Percentiles rank a stretch among this genome's conserved stretches.
These are phyloP conservation scores for Archaeoteleia sp. DNA, from an alignment of 2,888 invertebrate genomes.

Conservation along the genomic window DNA sequence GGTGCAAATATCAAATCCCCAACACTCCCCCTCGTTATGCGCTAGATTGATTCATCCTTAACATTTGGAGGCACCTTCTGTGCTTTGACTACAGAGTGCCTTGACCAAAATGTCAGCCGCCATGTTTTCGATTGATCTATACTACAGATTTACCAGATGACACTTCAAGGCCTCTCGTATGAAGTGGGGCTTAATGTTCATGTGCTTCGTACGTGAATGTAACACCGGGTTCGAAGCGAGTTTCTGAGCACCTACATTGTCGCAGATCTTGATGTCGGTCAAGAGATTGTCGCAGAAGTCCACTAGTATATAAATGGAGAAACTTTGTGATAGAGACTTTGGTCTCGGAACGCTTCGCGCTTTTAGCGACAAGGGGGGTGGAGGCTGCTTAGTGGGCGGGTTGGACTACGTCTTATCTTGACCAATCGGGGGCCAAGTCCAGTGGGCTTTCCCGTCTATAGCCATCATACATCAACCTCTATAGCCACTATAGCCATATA, in stretches of 20 bases:
- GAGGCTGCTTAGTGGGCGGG: too few species aligned
- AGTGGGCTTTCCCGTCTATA: too few species aligned
- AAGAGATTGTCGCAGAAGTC: background rate
- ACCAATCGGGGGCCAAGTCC: too few species aligned
- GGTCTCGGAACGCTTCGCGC: too few species aligned
- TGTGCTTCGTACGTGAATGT: background rate
- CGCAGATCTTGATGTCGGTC: background rate
- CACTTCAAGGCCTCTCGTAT: background rate
- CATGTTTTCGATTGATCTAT: constrained; percentile 1
- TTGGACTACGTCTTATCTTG: too few species aligned
- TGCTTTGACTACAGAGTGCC: background rate
- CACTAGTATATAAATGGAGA: too few species aligned
- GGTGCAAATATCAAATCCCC: too few species aligned
- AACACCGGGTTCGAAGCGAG: background rate
- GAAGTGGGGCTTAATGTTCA: too few species aligned
- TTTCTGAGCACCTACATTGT: constrained; percentile 4
- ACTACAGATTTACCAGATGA: background rate
- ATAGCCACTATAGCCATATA: too few species aligned
- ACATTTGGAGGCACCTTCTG: background rate
- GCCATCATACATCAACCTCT: too few species aligned
- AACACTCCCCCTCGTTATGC: constrained; percentile 11
- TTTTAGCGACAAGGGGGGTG: too few species aligned
- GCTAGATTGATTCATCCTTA: background rate
- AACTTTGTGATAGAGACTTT: too few species aligned
- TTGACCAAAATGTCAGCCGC: constrained; percentile 6